Evolutionary conservation across 2,113 vertebrate genomes (phyloP).

Genomic region (Hemiscyllium ocellatum): DNA sequence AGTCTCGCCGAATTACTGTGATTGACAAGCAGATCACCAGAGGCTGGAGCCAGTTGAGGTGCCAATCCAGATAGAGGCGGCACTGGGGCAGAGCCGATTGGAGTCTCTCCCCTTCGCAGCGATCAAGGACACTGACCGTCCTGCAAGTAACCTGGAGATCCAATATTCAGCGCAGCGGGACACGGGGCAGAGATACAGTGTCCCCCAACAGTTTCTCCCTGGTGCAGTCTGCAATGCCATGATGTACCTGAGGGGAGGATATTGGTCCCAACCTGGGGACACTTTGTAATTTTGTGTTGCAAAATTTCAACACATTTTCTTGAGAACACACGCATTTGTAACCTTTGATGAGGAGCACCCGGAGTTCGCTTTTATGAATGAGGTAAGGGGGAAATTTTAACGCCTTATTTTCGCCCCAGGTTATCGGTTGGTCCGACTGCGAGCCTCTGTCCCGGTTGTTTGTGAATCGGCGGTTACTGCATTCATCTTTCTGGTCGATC

Average conservation of each 20-base stretch:
- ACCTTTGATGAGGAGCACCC: not conserved
- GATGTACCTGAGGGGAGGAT: not conserved
- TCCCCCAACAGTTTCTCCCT: not conserved
- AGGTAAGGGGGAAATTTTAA: not conserved
- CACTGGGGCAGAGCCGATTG: too few species aligned
- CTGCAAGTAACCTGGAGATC: not conserved
- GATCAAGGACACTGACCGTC: constrained; percentile 19
- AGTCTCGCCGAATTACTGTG: not conserved
- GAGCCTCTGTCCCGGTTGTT: not conserved
- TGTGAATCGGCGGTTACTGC: not conserved
- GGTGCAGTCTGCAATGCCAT: not conserved
- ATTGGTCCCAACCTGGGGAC: not conserved
- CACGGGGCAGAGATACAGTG: not conserved
- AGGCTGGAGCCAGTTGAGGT: not conserved
- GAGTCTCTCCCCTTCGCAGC: too few species aligned
- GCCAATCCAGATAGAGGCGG: not conserved
- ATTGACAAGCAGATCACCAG: not conserved
- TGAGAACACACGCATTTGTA: not conserved
- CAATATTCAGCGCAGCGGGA: not conserved
- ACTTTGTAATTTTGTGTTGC: not conserved
- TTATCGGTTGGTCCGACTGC: not conserved
- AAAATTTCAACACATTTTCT: not conserved
- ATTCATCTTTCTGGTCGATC: not conserved
- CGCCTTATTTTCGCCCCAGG: not conserved
- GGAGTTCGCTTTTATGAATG: constrained; percentile 20